Base-by-base conservation (phyloP, 2,888 invertebrate species). In the Drosophila testacea region DNA sequence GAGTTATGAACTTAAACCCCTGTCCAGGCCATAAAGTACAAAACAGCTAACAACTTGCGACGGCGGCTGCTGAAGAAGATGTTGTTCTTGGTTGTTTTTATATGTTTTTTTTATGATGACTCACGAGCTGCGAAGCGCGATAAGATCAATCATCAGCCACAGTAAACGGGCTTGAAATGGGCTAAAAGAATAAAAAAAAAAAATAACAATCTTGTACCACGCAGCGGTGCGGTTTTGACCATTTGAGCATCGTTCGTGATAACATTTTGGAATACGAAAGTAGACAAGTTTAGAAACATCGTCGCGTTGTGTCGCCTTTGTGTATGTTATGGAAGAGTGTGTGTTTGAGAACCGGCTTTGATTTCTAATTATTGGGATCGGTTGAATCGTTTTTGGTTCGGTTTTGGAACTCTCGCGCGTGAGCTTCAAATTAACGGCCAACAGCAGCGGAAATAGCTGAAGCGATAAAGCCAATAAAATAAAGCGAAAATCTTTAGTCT, bases 261-360 rank as follows among this genome's bases (percentile, higher is more conserved):
- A 89, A 89, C 83, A 87, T 79, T 87, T 78, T 76, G 61, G 79
- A 84, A 89, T 89, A 83, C 83, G 87, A 88, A 83, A 83, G 89
- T 83, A 83, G 83, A 77, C 87, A 83, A 83, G 83, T 83, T 85
- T 83, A 59, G 60, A 57, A 63, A 54, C 57, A 71, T 47, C 51
- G 34, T 62, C 46, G 62, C 34, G 13, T 30, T 44, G 44, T 56
- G 47, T 61, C 60, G 60, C 11, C 52, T 46, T n/a, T 46, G 6
- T 51, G 36, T 44, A 44, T 50, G 66, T 39, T 44, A 22, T 47
- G 39, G 63, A 41, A 13, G 42, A 41, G 51, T 72, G 57, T 72
- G 38, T 51, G 44, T 52, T 61, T 63, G 74, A 56, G 48, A 89
- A 84, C 83, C 89, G 83, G 83, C 83, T 87, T 89, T 81, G 88